Conservation (phyloP, 1,140 invertebrate species). For the Apocrypta bakeri region DNA sequence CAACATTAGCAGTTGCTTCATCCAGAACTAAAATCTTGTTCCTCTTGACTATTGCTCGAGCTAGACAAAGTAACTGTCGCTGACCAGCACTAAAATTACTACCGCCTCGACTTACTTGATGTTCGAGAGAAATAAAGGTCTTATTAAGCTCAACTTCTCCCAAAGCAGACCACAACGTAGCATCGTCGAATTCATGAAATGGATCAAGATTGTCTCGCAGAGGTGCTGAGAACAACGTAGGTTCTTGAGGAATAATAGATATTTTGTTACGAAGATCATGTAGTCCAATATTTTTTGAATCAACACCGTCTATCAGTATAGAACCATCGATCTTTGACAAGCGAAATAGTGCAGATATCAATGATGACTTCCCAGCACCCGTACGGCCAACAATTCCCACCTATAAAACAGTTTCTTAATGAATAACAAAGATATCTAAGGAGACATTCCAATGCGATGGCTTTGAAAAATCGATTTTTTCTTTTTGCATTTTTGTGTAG, state of each 20-base stretch:
- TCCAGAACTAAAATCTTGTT: slow-evolving; percentile 84
- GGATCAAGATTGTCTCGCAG: slow-evolving; percentile 91
- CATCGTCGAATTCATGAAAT: slow-evolving; percentile 81
- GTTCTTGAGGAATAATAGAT: slow-evolving; percentile 91
- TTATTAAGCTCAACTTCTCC: slow-evolving; percentile 77
- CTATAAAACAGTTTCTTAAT: slow-evolving; percentile 64
- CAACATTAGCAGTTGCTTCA: slow-evolving; percentile 85
- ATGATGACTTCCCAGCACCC: slow-evolving; percentile 89
- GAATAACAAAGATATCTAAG: no score
- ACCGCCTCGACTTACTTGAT: slow-evolving; percentile 81
- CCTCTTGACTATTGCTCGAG: slow-evolving; percentile 84
- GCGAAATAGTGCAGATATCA: slow-evolving; percentile 84
- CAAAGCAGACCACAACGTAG: slow-evolving; percentile 74
- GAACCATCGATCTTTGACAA: slow-evolving; percentile 70
- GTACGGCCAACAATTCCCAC: slow-evolving; percentile 85
- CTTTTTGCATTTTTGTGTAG: no score
- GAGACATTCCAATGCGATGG: no score
- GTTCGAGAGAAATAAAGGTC: slow-evolving; percentile 78
- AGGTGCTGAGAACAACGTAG: slow-evolving; percentile 86
- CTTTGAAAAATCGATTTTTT: no score
- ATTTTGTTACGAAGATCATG: slow-evolving; percentile 83
- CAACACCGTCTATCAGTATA: slow-evolving; percentile 81
- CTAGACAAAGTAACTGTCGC: slow-evolving; percentile 89
- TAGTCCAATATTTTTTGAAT: slow-evolving; percentile 79
- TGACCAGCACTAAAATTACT: slow-evolving; percentile 90